Percentiles rank a stretch among this genome's conserved stretches.
Conservation (phyloP, 2,888 invertebrate species). For the Marronus borbonicus region DNA sequence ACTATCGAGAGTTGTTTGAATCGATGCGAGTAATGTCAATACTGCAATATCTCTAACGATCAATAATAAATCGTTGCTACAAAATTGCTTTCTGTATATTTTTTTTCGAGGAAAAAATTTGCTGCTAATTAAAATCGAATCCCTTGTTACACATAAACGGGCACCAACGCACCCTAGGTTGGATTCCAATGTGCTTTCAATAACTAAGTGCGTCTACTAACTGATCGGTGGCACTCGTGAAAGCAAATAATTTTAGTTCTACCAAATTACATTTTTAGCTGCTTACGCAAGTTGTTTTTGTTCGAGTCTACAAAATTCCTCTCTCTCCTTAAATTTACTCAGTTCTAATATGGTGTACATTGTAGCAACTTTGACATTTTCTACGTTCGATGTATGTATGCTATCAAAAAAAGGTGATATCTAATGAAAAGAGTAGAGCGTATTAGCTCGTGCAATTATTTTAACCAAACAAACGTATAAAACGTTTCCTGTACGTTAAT, state of each 20-base stretch:
- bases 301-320: slow-evolving; percentile 36
- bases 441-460: no score
- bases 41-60: no score
- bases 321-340: slow-evolving; percentile 24
- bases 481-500: no score
- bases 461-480: no score
- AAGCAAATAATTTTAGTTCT: slow-evolving; percentile 42
- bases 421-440: no score
- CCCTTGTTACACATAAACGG: slow-evolving; percentile 18
- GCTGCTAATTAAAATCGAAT: slow-evolving; percentile 26
- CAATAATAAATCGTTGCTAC: neutral
- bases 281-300: slow-evolving; percentile 43
- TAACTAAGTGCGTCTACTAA: neutral
- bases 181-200: neutral
- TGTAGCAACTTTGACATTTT: neutral
- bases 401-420: no score
- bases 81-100: neutral
- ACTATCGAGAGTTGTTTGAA: no score
- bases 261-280: slow-evolving; percentile 39
- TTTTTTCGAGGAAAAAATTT: neutral
- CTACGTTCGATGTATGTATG: no score
- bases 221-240: slow-evolving; percentile 6
- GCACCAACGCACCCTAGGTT: no score
- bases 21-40: no score
- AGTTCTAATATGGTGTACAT: neutral